Base-by-base conservation (phyloP, 92 coral and sea anemone genomes). In the Chrysogorgia sp. region DNA sequence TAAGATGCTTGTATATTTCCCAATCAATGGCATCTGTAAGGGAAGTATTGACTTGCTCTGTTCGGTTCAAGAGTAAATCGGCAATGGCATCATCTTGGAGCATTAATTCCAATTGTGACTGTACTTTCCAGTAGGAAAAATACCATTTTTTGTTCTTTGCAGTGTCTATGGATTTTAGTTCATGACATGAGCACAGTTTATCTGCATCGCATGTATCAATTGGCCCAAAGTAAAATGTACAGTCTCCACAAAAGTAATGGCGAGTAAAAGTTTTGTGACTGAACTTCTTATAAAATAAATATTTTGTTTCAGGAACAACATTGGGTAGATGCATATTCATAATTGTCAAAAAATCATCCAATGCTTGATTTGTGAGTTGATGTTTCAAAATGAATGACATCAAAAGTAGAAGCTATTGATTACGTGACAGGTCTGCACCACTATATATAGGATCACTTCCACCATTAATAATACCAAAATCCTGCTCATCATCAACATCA, bases 1-100 rank as follows among this genome's bases (percentile, higher is more conserved):
- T 34, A 21, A 64, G 49, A 0, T 64, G 21, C 25, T 64, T 64
- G 71, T 64, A 64, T 24, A 64, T 7, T 0, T 37, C 0, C 10
- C 71, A 45, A 64, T 64, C 71, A 1, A 23, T 64, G 14, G 71
- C 71, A 64, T 64, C 71, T 64, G 71, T 64, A 7, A 64, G 31
- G 19, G n/a, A 9, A 21, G 7, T 48, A 21, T 22, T 3, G 34
- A 31, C 70, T 19, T 63, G 26, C 24, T 22, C 70, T 1, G 24
- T 8, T 63, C 6, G 70, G 70, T 63, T 63, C 6, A 63, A 41
- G 0, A 63, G 34, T 2, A 40, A 14, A 2, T 63, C 24, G 12
- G 70, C 70, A 63, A 63, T 19, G 22, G 70, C 2, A 37, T 64
- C 71, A 14, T 64, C 71, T 23, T 64, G 48, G 8, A 64, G 50